Evolutionary conservation across 2,113 vertebrate genomes (phyloP), one percentile per base, ranked within the genome.

Genomic region (Neolamprologus brichardi): DNA sequence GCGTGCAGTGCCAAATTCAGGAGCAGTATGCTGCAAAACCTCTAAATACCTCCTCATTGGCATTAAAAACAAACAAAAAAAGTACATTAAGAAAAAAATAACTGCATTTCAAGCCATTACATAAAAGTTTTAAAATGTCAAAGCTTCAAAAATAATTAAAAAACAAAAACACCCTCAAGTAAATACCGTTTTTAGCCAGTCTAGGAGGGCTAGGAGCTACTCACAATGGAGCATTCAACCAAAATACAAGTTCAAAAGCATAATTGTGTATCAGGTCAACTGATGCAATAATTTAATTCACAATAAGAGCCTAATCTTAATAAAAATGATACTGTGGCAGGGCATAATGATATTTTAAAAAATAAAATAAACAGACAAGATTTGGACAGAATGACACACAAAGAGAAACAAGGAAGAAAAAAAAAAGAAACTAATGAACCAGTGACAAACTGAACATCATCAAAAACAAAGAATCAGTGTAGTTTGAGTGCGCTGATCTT

Each of bases 191-290:
- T 85, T 86, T n/a, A 86, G 78, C 78, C 49, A 44, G 56, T 87
- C 67, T 81, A 80, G 91, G 84, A 94, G 85, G 80, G 78, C 89
- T 84, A 82, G 70, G 86, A 91, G 87, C 53, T 89, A 67, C 89
- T 23, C 82, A 52, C 2, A 6, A 62, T 58, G 37, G 37, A 18
- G n/a, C 37, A 34, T 75, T 83, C 75, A 78, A 78, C 3, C 20
- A 79, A 85, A 75, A 8, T 39, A 84, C 20, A 77, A 83, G 79
- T 81, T 77, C 10, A 78, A 88, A 84, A 87, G 13, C 8, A 51
- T 13, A 52, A 56, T 56, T 83, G 85, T 87, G 91, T 54, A 95
- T 97, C 95, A 97, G 95, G 82, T 96, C 96, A 97, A 97, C 95
- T 96, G 96, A 96, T 94, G 85, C 90, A 94, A 90, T 93, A 91